phyloP scores from a whole-genome alignment of 2,888 invertebrate species.

The Artemia sp. region DNA sequence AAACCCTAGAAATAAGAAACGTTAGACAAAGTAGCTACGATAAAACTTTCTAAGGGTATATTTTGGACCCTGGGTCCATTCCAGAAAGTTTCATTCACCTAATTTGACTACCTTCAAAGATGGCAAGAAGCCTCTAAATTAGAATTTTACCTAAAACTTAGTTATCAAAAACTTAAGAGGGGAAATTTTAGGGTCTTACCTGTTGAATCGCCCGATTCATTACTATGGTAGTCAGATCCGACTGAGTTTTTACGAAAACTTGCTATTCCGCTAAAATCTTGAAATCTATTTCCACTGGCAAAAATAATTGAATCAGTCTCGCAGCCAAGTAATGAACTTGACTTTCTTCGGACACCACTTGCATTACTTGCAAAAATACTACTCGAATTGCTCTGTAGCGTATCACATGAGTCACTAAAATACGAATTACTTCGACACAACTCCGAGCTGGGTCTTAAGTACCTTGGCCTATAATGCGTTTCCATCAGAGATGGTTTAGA shows the following conservation, averaged over 20 bases:
- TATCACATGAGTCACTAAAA: neutral
- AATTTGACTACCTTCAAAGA: no score
- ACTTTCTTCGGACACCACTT: neutral
- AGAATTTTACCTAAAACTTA: no score
- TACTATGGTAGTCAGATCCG: neutral
- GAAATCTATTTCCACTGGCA: constrained; percentile 6
- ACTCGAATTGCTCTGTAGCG: neutral
- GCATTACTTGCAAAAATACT: neutral
- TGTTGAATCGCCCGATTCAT: constrained; percentile 5
- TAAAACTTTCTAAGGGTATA: no score
- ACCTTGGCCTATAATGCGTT: constrained; percentile 28
- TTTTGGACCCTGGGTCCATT: no score
- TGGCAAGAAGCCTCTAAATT: no score
- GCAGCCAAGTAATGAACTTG: constrained; percentile 4
- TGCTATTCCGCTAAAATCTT: neutral
- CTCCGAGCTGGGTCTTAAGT: constrained; percentile 26
- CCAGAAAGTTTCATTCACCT: no score
- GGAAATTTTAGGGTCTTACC: neutral
- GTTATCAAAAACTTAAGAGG: no score
- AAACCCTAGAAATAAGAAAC: no score
- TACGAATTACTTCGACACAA: constrained; percentile 17
- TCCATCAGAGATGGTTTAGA: constrained; percentile 28
- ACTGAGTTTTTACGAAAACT: neutral
- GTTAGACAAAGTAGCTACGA: no score
- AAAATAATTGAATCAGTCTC: constrained; percentile 1